These are phyloP conservation scores for Myiotriccus ornatus DNA, from an alignment of 2,797 vertebrate species.

Conservation along the genomic window DNA sequence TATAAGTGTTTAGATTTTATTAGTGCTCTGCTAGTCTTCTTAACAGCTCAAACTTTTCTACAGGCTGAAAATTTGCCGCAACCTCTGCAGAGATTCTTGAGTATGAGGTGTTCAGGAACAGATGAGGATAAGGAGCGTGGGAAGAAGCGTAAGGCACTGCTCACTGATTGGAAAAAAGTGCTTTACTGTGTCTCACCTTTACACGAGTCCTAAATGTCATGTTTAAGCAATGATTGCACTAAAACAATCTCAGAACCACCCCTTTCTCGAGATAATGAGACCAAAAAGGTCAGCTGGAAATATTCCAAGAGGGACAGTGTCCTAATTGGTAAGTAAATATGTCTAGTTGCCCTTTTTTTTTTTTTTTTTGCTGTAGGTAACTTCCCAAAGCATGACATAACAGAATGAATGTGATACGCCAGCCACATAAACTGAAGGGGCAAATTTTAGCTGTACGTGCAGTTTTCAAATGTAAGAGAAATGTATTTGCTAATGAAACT, in stretches of 20 bases:
- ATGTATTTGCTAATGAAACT: not conserved
- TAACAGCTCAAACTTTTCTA: slow-evolving; percentile 68
- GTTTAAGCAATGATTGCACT: slow-evolving; percentile 57
- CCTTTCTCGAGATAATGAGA: slow-evolving; percentile 27
- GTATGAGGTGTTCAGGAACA: not conserved
- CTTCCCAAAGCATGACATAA: not conserved
- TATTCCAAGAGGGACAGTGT: not conserved
- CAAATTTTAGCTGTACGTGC: not conserved
- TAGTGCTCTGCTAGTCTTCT: slow-evolving; percentile 66
- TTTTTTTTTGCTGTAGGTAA: not conserved
- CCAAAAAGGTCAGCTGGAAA: slow-evolving; percentile 46
- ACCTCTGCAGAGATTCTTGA: slow-evolving; percentile 3
- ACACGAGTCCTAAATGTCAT: slow-evolving; percentile 39
- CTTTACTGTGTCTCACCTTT: slow-evolving; percentile 44
- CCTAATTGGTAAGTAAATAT: not conserved
- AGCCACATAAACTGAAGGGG: not conserved
- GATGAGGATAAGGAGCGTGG: not conserved
- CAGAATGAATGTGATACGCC: not conserved
- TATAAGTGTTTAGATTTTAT: slow-evolving; percentile 77
- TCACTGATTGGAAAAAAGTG: slow-evolving; percentile 5
- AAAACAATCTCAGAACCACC: slow-evolving; percentile 38
- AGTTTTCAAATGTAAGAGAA: not conserved
- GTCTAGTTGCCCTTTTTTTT: not conserved
- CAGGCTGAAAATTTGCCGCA: slow-evolving; percentile 47
- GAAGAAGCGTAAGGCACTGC: not conserved